Conservation (phyloP, 2,888 invertebrate genomes). For the Xestia ashworthii region DNA sequence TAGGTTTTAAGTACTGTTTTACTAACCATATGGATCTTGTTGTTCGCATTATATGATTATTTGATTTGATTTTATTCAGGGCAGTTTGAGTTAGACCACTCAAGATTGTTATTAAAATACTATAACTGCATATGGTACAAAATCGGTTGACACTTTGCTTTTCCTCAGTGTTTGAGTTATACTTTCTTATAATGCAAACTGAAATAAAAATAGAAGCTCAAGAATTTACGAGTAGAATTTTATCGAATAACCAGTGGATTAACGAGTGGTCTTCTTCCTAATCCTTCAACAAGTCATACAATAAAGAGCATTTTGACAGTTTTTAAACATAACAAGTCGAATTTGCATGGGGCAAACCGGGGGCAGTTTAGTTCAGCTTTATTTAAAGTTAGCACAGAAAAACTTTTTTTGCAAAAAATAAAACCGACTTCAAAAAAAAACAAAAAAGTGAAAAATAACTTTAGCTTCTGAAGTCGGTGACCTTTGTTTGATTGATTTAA, state of each 20-base stretch:
- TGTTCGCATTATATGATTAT: too few relatives aligned
- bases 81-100: background rate
- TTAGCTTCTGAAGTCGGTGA: too few relatives aligned
- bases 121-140: background rate
- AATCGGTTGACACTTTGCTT: background rate
- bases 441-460: too few relatives aligned
- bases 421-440: too few relatives aligned
- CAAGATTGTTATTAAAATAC: background rate
- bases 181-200: too few relatives aligned
- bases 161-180: background rate
- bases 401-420: too few relatives aligned
- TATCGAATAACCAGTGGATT: background rate
- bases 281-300: background rate
- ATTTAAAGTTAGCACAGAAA: too few relatives aligned
- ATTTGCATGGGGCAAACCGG: background rate
- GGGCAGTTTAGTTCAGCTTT: too few relatives aligned
- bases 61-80: background rate
- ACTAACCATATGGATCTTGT: too few relatives aligned
- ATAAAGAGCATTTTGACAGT: background rate
- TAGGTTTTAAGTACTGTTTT: too few relatives aligned
- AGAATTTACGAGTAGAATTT: background rate
- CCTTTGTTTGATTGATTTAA: too few relatives aligned
- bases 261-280: background rate
- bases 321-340: background rate
- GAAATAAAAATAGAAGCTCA: background rate